These are phyloP conservation scores for Lymantria dispar DNA, from an alignment of 2,888 invertebrate genomes.

Conservation along the genomic window DNA sequence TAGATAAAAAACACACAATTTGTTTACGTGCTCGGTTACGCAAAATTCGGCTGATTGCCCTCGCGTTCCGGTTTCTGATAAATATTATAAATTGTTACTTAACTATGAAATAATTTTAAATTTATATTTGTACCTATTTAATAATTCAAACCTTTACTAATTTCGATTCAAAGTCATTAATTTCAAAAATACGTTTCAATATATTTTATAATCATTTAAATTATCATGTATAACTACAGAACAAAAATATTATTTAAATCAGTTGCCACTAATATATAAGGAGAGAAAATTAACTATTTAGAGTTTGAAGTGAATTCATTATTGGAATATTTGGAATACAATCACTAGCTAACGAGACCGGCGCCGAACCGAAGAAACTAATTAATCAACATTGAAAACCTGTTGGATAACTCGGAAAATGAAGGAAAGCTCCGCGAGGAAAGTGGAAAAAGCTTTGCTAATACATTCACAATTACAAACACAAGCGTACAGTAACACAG, in stretches of 20 bases:
- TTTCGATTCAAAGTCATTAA: neutral
- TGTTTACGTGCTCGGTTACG: slow-evolving; percentile 76
- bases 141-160: no score
- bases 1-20: slow-evolving; percentile 75
- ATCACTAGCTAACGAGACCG: slow-evolving; percentile 27
- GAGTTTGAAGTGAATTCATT: slow-evolving; percentile 30
- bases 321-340: slow-evolving; percentile 22
- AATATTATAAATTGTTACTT: slow-evolving; percentile 34
- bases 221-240: neutral
- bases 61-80: slow-evolving; percentile 49
- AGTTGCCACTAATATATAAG: neutral
- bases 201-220: neutral
- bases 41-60: slow-evolving; percentile 57
- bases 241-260: neutral
- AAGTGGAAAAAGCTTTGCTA: slow-evolving; percentile 74
- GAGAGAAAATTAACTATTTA: slow-evolving; percentile 19
- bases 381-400: slow-evolving; percentile 62
- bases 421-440: slow-evolving; percentile 74
- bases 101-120: slow-evolving; percentile 21
- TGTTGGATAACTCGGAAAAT: slow-evolving; percentile 74
- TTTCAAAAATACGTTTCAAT: neutral
- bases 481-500: slow-evolving; percentile 18
- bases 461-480: slow-evolving; percentile 43
- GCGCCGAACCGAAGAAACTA: slow-evolving; percentile 26
- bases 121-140: slow-evolving; percentile 1